phyloP scores from a whole-genome alignment of 2,888 invertebrate genomes.

The Microdon myrmicae region DNA sequence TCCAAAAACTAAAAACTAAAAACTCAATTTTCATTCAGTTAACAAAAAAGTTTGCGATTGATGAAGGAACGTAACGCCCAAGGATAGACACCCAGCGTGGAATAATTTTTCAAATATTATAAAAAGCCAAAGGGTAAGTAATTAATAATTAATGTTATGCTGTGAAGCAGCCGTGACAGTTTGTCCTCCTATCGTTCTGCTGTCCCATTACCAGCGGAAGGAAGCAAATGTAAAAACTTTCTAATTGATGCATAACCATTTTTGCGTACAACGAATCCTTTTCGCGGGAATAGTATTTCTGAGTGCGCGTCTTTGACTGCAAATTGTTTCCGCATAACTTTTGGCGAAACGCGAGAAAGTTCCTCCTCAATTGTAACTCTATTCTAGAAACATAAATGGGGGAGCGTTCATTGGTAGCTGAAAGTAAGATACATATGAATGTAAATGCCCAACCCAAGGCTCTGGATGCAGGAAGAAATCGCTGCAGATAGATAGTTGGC shows the following conservation, averaged over 20 bases:
- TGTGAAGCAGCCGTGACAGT: conserved; percentile 13
- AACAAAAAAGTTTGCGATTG: conserved; percentile 3
- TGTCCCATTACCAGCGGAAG: conserved; percentile 1
- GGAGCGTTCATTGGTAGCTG: too few relatives aligned
- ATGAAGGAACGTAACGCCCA: too few relatives aligned
- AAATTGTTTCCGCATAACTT: conserved; percentile 35
- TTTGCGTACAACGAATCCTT: conserved; percentile 27
- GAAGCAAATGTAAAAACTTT: conserved; percentile 27
- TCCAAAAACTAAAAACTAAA: conserved; percentile 12
- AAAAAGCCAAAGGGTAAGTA: conserved; percentile 32
- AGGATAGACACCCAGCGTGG: conserved; percentile 10
- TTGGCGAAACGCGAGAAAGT: conserved; percentile 10
- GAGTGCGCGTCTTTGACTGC: neutral
- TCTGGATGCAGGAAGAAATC: conserved; percentile 1
- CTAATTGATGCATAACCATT: conserved; percentile 45
- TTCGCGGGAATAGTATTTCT: conserved; percentile 20
- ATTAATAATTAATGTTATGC: conserved; percentile 42
- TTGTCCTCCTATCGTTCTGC: conserved; percentile 3
- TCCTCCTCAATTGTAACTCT: too few relatives aligned
- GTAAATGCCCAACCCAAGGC: conserved; percentile 24
- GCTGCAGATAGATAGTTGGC: conserved; percentile 17
- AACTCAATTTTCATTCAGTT: conserved; percentile 11
- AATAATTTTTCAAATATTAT: conserved; percentile 23
- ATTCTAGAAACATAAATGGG: neutral
- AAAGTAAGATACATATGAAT: conserved; percentile 13